phyloP scores from a whole-genome alignment of 1,140 invertebrate species.

The Drosophila erecta region DNA sequence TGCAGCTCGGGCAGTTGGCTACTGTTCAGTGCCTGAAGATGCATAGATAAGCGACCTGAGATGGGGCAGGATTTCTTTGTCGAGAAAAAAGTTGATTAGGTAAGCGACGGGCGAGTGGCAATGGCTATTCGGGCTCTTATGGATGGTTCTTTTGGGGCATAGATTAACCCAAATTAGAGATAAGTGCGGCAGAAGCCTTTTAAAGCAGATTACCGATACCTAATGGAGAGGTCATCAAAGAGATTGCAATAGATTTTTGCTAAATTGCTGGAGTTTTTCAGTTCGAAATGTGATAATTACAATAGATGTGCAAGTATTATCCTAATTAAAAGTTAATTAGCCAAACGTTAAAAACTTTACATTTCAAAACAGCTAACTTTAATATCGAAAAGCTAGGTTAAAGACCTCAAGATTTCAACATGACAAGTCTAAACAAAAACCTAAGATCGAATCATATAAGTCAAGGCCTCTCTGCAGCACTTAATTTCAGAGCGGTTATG shows the following conservation, averaged over 20 bases:
- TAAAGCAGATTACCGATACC: conserved; percentile 33
- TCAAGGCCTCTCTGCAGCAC: conserved; percentile 25
- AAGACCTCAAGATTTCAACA: conserved; percentile 10
- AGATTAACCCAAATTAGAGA: conserved; percentile 52
- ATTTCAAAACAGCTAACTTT: conserved; percentile 4
- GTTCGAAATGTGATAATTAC: background rate
- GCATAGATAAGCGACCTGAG: conserved; percentile 55
- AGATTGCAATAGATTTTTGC: conserved; percentile 9
- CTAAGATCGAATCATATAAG: conserved; percentile 21
- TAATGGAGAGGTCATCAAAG: conserved; percentile 5
- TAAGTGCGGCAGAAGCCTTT: conserved; percentile 31
- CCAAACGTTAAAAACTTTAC: background rate
- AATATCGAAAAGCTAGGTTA: background rate
- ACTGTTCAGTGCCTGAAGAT: conserved; percentile 62
- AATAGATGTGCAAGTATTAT: too few relatives aligned
- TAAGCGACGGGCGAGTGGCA: conserved; percentile 7
- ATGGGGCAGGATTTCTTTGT: conserved; percentile 25
- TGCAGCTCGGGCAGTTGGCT: conserved; percentile 29
- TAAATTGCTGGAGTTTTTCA: background rate
- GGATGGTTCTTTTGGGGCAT: conserved; percentile 47
- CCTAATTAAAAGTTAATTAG: background rate
- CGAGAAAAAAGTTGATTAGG: conserved; percentile 14
- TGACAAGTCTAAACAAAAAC: conserved; percentile 17
- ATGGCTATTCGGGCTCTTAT: conserved; percentile 8
- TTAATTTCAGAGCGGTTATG: conserved; percentile 30